Evolutionary conservation across 2,797 vertebrate genomes (phyloP), one percentile per base, ranked within the genome.

Genomic region (Gymnocypris eckloni): DNA sequence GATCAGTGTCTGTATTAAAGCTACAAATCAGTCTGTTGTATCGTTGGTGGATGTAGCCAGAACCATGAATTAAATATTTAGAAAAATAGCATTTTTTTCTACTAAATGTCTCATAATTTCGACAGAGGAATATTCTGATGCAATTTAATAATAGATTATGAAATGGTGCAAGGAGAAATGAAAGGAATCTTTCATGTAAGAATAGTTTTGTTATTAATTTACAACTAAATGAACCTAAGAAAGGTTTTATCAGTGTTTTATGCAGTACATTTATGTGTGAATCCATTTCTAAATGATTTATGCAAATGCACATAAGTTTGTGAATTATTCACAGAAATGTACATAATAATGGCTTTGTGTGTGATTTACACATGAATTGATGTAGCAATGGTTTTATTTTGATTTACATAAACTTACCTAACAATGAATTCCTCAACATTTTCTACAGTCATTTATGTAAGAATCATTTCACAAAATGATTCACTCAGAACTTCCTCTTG

Each of bases 1-100:
- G 52, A 84, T 84, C 69, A 66, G 45, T 64, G 67, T 59, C 41
- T 79, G 22, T 79, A 18, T 52, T 52, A 43, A 61, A 52, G 59
- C 43, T 66, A 43, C 48, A 67, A 69, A 77, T 66, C 33, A 7
- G 41, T 39, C 3, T 45, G 76, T 41, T 73, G 52, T 52, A 22
- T 78, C 39, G 11, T 22, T 54, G 43, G 3, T 61, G 16, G 1
- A 83, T 76, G 8, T 12, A 39, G 41, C 25, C 28, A 5, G 18
- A 33, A 37, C 28, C 8, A 10, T 39, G 22, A n/a, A n/a, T 48
- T 2, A 45, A 82, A 82, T 61, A 64, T 83, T 83, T 75, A 50
- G 39, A 52, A 54, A 76, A 4, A 28, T 76, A 0, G n/a, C 20
- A 4, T 54, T 22, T 73, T n/a, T n/a, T 73, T 33, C 20, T 20